Evolutionary conservation across 2,797 vertebrate species (phyloP).

Genomic region (Anisognathus igniventris): DNA sequence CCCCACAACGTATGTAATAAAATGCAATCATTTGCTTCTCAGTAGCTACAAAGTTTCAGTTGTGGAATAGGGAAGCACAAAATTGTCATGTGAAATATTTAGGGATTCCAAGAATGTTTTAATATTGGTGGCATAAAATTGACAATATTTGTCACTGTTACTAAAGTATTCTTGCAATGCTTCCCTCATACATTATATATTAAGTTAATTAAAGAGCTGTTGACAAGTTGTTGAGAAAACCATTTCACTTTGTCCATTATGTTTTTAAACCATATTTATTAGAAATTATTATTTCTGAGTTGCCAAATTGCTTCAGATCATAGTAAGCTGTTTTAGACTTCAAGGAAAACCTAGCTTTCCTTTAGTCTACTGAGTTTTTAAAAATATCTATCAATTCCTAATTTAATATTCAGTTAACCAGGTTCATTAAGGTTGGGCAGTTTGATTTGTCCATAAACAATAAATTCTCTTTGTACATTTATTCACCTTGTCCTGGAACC

Average conservation of each 20-base stretch:
- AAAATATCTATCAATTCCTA: neutral
- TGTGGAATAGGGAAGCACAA: neutral
- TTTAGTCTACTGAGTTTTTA: neutral
- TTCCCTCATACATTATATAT: neutral
- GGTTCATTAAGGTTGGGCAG: neutral
- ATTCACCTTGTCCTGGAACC: neutral
- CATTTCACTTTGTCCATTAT: neutral
- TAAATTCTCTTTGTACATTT: neutral
- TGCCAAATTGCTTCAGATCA: neutral
- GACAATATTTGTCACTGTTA: neutral
- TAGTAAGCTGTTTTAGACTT: neutral
- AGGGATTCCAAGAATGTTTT: neutral
- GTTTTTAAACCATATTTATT: neutral
- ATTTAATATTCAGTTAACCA: neutral
- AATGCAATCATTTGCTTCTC: neutral
- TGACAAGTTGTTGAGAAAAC: neutral
- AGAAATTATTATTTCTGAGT: neutral
- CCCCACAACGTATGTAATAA: neutral
- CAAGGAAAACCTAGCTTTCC: neutral
- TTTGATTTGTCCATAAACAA: neutral
- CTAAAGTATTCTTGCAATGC: neutral
- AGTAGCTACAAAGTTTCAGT: accelerated
- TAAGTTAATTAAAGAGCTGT: neutral
- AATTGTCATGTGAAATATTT: neutral
- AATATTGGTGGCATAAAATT: neutral